These are phyloP conservation scores for Fregata magnificens DNA, from an alignment of 2,113 vertebrate genomes.

Conservation along the genomic window DNA sequence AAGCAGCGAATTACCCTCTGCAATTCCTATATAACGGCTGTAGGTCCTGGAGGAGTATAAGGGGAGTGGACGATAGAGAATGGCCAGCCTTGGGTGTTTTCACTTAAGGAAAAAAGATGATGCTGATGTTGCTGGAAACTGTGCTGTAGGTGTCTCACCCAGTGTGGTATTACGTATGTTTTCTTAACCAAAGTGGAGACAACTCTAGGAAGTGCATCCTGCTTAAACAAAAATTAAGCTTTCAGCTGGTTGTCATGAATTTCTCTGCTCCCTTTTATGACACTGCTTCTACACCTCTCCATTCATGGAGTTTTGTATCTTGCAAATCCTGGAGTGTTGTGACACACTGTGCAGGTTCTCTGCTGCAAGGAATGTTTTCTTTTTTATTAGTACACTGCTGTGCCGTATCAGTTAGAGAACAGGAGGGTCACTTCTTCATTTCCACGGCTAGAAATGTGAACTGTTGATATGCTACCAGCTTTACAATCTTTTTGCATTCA, in stretches of 20 bases:
- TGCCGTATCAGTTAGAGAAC: background rate
- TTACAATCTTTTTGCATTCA: background rate
- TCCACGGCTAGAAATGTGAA: background rate
- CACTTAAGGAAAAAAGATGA: background rate
- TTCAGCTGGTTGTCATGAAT: background rate
- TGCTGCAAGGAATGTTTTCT: background rate
- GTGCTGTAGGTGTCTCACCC: fast-evolving
- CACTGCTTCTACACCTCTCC: background rate
- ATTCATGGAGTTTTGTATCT: background rate
- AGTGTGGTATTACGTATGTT: background rate
- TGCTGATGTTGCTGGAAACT: background rate
- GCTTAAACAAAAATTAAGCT: background rate
- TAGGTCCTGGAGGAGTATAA: background rate
- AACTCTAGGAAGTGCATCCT: background rate
- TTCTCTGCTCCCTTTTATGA: background rate
- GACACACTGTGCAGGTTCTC: background rate
- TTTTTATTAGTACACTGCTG: background rate
- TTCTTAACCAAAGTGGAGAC: background rate
- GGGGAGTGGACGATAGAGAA: background rate
- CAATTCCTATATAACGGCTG: fast-evolving
- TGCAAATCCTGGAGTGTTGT: background rate
- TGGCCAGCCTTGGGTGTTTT: background rate
- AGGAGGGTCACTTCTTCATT: background rate
- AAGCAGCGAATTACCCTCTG: background rate
- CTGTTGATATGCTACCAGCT: background rate